Evolutionary conservation across 2,113 vertebrate species (phyloP), one percentile per base, ranked within the genome.

Genomic region (Chaetorhynchus papuensis): DNA sequence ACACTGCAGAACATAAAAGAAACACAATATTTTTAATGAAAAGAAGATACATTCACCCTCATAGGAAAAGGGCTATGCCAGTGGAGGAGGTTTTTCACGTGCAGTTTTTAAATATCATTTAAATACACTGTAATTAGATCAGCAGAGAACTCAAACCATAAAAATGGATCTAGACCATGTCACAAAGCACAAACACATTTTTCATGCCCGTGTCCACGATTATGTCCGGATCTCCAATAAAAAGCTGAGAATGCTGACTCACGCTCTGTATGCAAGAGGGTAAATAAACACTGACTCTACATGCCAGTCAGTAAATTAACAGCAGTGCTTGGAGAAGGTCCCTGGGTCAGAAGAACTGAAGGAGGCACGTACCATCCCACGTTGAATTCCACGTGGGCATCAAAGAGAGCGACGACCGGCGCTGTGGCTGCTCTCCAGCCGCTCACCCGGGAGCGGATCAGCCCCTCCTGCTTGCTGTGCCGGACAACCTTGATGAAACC

Each of bases 371-470:
- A 99, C 99, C 99, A 99, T 86, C 99, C 99, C 70, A 98, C 98
- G 23, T 97, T 99, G 97, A 99, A 99, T 94, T 99, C 99, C 74
- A 99, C 99, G 2, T 99, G 99, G 93, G 99, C 99, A 90, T 99
- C 99, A 42, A 99, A 99, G 69, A 99, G 98, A 3, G 99, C 99
- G 33, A 99, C 99, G 3, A 99, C 98, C 0, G 99, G 99, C 3
- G 99, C 99, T 0, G 98, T 98, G 61, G 99, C 99, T 0, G 94
- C 99, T 78, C 99, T 98, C 99, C 99, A 99, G 52, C 99, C 99
- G 7, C 99, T 99, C 94, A 99, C 99, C 28, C 99, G 98, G 21
- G 99, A 99, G 6, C 99, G 98, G 93, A 99, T 99, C 92, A 99
- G 98, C 59, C 99, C 99, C 94, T 99, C 99, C 94, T 99, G 99